Percentiles rank a stretch among this genome's conserved stretches.
Evolutionary conservation across 37 sponge, comb jelly and placozoan genomes (phyloP).

Genomic region (Crambe crambe): DNA sequence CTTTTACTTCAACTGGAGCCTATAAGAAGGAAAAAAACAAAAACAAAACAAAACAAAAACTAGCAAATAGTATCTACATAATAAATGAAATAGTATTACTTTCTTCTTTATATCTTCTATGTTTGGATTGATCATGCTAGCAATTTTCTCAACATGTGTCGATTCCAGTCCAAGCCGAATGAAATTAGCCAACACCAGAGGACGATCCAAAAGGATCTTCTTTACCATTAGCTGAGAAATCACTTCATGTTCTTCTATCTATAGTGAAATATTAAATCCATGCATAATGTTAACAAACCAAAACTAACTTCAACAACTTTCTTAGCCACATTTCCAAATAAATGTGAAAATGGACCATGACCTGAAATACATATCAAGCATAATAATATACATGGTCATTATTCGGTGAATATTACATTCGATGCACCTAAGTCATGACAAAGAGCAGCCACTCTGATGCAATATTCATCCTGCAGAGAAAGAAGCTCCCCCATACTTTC

Average conservation of each 20-base stretch:
- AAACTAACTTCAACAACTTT: no score
- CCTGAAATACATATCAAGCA: conserved; percentile 10
- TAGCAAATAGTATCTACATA: no score
- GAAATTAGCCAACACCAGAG: background rate
- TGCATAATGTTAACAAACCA: no score
- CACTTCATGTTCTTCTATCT: background rate
- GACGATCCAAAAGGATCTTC: background rate
- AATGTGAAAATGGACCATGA: conserved; percentile 64
- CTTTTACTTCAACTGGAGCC: no score
- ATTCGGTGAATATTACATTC: no score
- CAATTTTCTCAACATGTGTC: background rate
- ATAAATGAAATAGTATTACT: no score
- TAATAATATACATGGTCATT: background rate
- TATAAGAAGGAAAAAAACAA: no score
- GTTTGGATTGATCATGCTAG: background rate
- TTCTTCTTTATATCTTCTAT: background rate
- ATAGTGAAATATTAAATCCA: no score
- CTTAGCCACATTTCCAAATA: conserved; percentile 27
- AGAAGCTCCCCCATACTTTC: background rate
- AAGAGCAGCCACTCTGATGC: conserved; percentile 41
- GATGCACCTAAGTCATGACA: conserved; percentile 43
- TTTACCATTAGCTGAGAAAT: background rate
- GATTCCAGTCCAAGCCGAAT: background rate
- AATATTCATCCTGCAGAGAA: conserved; percentile 1
- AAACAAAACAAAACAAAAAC: no score